Conservation (phyloP, 2,888 invertebrate species). For the Hermaeophaga mercurialis region DNA sequence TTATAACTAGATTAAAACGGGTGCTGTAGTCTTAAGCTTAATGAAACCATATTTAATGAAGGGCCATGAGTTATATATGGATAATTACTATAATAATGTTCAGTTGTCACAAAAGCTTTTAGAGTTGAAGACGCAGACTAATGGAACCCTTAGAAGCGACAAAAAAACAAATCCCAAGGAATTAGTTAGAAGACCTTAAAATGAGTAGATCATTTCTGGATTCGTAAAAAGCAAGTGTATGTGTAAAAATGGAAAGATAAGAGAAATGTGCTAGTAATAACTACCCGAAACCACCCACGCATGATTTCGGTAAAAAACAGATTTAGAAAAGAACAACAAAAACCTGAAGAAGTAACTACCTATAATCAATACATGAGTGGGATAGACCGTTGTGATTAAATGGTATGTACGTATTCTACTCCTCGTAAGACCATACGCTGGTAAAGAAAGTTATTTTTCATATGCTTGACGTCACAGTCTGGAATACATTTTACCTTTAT, state of each 20-base stretch:
- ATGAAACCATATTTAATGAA: slow-evolving; percentile 13
- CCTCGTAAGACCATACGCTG: slow-evolving; percentile 46
- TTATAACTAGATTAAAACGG: not conserved
- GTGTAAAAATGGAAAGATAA: slow-evolving; percentile 21
- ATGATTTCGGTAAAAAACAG: slow-evolving; percentile 1
- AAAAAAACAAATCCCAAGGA: not conserved
- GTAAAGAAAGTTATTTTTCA: slow-evolving; percentile 48
- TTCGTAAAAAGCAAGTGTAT: slow-evolving; percentile 12
- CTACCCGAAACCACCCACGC: slow-evolving; percentile 8
- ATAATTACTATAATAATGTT: slow-evolving; percentile 18
- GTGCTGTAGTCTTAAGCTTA: slow-evolving; percentile 5
- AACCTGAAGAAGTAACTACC: slow-evolving; percentile 5
- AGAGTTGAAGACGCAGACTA: not conserved
- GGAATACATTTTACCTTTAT: not conserved
- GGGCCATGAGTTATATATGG: slow-evolving; percentile 13
- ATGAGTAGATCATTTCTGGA: slow-evolving; percentile 14
- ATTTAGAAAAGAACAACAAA: not conserved
- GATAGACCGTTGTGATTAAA: not conserved
- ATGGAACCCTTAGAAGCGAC: not conserved
- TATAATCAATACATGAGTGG: slow-evolving; percentile 2
- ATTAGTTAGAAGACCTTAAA: not conserved
- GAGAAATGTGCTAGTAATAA: slow-evolving; percentile 9
- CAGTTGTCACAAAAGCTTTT: slow-evolving; percentile 13
- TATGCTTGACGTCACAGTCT: slow-evolving; percentile 8
- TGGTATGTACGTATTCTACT: slow-evolving; percentile 34